Conservation (phyloP, 2,113 vertebrate genomes). For the Nothocercus nigrocapillus region DNA sequence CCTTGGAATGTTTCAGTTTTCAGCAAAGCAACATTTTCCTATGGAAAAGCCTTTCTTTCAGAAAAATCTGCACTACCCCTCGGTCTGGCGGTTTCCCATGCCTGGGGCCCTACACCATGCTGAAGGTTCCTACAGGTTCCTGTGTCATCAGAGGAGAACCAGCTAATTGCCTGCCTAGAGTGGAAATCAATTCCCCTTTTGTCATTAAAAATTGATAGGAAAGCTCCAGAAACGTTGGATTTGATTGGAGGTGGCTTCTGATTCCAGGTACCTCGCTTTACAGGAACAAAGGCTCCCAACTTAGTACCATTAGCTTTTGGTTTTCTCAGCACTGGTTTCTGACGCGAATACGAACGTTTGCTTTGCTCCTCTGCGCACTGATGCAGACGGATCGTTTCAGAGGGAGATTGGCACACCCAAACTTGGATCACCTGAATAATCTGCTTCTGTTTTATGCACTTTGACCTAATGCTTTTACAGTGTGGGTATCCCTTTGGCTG, state of each 20-base stretch:
- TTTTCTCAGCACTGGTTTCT: not conserved
- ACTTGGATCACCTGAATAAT: not conserved
- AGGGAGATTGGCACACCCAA: not conserved
- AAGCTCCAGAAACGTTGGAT: not conserved
- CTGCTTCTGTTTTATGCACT: not conserved
- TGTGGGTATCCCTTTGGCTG: not conserved
- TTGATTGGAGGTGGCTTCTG: not conserved
- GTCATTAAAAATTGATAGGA: not conserved
- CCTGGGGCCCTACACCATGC: not conserved
- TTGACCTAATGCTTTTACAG: not conserved
- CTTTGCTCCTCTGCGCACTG: not conserved
- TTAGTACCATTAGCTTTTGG: not conserved
- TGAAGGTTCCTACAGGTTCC: not conserved
- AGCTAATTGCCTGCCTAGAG: not conserved
- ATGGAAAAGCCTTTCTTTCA: not conserved
- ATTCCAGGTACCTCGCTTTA: not conserved
- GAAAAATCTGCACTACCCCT: not conserved
- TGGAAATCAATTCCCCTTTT: not conserved
- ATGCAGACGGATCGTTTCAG: not conserved
- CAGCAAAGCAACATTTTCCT: slow-evolving; percentile 15
- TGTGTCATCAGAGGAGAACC: not conserved
- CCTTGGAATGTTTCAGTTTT: slow-evolving; percentile 33
- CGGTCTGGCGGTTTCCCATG: not conserved
- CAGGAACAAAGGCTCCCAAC: not conserved
- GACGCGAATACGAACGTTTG: not conserved